A percentile compares a stretch with the other conserved stretches of the same genome.
These are phyloP conservation scores for Sciaenops ocellatus DNA, from an alignment of 2,797 vertebrate genomes.

Conservation along the genomic window DNA sequence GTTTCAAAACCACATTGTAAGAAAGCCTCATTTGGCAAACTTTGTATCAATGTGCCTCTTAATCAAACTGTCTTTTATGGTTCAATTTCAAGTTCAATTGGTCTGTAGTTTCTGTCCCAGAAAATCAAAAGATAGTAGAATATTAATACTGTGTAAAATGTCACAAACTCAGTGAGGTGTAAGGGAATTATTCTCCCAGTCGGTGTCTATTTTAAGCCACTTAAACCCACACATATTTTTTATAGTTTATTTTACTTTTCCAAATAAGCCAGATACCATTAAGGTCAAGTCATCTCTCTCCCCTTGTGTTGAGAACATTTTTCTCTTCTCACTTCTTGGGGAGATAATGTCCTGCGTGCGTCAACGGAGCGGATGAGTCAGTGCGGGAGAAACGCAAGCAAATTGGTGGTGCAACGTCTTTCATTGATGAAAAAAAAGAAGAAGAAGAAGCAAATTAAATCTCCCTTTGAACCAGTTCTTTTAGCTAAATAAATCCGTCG, in stretches of 20 bases:
- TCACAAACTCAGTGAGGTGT: neutral
- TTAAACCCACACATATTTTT: accelerated
- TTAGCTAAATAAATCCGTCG: slow-evolving; percentile 9
- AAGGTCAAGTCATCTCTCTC: slow-evolving; percentile 9
- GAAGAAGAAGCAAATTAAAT: neutral
- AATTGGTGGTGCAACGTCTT: slow-evolving; percentile 40
- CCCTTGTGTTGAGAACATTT: slow-evolving; percentile 35
- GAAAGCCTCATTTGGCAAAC: neutral
- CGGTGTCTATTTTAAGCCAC: neutral
- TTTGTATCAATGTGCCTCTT: neutral
- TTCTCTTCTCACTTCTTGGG: slow-evolving; percentile 51
- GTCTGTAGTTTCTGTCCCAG: neutral
- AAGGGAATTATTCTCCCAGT: neutral
- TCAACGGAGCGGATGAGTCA: slow-evolving; percentile 85
- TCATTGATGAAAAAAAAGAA: slow-evolving; percentile 1
- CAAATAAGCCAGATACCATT: neutral
- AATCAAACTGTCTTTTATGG: neutral
- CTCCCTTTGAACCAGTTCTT: neutral
- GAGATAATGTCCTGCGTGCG: slow-evolving; percentile 70
- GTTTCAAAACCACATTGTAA: neutral
- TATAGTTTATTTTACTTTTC: neutral
- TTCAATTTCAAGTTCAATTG: neutral
- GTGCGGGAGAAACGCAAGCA: slow-evolving; percentile 58
- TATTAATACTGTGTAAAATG: neutral
- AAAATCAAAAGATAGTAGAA: neutral